A percentile compares a stretch with the other conserved stretches of the same genome.
Evolutionary conservation across 2,797 vertebrate species (phyloP).

Genomic region (Urosaurus nigricauda): DNA sequence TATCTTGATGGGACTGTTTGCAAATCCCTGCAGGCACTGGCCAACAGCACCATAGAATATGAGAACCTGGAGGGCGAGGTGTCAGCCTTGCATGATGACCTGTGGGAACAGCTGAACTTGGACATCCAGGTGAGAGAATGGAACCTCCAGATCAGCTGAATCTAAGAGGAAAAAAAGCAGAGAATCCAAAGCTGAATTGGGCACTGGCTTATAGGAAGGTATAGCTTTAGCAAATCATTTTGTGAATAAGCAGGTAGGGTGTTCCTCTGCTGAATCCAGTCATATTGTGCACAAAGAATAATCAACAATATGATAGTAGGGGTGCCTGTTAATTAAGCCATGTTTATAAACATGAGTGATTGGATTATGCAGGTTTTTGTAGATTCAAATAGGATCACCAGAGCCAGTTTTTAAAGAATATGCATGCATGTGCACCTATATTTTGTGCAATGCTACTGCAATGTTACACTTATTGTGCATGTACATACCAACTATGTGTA

Average conservation of each 20-base stretch:
- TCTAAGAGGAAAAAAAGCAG: neutral
- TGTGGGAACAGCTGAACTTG: conserved; percentile 96
- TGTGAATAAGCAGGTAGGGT: neutral
- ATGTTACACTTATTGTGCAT: neutral
- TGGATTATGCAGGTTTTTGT: neutral
- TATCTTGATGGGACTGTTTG: neutral
- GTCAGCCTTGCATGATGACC: conserved; percentile 91
- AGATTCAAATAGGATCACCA: neutral
- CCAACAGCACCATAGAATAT: conserved; percentile 89
- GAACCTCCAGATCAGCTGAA: neutral
- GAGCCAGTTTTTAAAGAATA: conserved; percentile 4
- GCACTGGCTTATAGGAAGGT: neutral
- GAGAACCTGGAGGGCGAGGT: conserved; percentile 92
- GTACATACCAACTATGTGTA: neutral
- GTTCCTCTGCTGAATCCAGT: neutral
- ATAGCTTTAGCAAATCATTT: neutral
- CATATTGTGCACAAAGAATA: neutral
- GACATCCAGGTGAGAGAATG: conserved; percentile 87
- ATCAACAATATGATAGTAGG: neutral
- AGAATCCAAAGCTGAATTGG: neutral
- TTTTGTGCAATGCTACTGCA: neutral
- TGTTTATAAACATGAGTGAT: too few species aligned
- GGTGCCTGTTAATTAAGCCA: neutral
- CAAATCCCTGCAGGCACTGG: conserved; percentile 82
- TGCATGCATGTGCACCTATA: neutral